Percentiles rank a stretch among this genome's conserved stretches.
phyloP scores from a whole-genome alignment of 2,113 vertebrate genomes.

The Uropsilus gracilis region DNA sequence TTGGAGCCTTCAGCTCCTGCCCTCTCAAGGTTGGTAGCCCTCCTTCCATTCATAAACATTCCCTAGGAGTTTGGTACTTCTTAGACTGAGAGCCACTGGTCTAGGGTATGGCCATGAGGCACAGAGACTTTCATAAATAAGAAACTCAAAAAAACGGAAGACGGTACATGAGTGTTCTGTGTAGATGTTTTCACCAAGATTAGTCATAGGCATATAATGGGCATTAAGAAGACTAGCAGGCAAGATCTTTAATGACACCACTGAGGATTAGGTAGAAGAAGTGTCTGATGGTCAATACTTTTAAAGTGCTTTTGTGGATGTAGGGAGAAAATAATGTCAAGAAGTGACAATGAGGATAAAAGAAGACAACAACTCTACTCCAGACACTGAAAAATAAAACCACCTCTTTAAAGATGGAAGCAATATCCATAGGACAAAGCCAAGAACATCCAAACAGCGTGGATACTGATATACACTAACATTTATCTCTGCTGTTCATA shows the following conservation, averaged over 20 bases:
- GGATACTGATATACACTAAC: not conserved
- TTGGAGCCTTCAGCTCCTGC: not conserved
- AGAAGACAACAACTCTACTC: not conserved
- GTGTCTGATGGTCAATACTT: not conserved
- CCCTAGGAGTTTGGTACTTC: not conserved
- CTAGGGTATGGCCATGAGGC: not conserved
- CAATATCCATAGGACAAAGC: too few species aligned
- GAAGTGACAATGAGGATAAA: not conserved
- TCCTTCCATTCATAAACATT: not conserved
- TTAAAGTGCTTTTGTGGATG: not conserved
- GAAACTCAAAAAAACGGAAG: conserved; percentile 1
- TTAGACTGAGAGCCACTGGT: not conserved
- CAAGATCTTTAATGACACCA: not conserved
- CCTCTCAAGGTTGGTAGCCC: not conserved
- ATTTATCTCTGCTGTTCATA: not conserved
- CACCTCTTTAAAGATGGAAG: not conserved
- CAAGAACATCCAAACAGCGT: not conserved
- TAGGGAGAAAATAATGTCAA: not conserved
- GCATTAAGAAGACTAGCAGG: not conserved
- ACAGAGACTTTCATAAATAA: not conserved
- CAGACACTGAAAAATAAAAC: not conserved
- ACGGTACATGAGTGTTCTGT: not conserved
- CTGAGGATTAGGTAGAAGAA: not conserved
- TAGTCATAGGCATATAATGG: not conserved
- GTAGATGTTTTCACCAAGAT: not conserved